These are phyloP conservation scores for Riparia riparia DNA, from an alignment of 2,113 vertebrate genomes.

Conservation along the genomic window DNA sequence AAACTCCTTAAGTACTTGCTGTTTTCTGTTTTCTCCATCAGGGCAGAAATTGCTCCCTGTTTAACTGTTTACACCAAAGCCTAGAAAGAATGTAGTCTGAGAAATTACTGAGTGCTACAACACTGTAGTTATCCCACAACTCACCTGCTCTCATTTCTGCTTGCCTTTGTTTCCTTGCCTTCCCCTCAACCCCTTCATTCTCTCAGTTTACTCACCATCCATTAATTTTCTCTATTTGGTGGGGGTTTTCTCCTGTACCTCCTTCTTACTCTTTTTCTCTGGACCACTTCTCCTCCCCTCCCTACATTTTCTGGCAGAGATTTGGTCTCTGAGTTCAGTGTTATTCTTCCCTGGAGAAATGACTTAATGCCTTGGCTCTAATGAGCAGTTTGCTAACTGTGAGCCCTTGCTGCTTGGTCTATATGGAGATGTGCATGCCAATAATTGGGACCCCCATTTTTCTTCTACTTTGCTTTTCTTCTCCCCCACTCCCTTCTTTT, in stretches of 20 bases:
- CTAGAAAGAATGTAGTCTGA: background rate
- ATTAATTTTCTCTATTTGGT: background rate
- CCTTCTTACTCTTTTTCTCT: background rate
- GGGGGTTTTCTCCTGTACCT: background rate
- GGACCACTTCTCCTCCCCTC: background rate
- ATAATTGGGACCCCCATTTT: constrained; percentile 53
- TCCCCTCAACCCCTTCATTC: background rate
- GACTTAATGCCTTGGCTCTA: constrained; percentile 76
- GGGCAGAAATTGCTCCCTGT: constrained; percentile 21
- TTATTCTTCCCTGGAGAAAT: constrained; percentile 75
- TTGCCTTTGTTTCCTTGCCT: background rate
- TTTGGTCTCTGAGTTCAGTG: constrained; percentile 62
- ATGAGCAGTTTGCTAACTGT: constrained; percentile 49
- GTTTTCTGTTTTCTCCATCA: constrained; percentile 68
- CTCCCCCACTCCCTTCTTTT: background rate
- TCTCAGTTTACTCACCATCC: background rate
- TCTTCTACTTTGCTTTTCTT: constrained; percentile 31
- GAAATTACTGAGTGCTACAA: constrained; percentile 6
- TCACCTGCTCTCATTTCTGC: background rate
- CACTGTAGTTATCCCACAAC: background rate
- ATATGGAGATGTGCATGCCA: constrained; percentile 53
- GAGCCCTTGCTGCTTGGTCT: constrained; percentile 59
- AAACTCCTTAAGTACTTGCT: constrained; percentile 13
- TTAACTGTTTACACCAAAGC: constrained; percentile 53
- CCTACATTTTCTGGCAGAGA: constrained; percentile 60